Evolutionary conservation across 2,113 vertebrate species (phyloP), one percentile per base, ranked within the genome.

Genomic region (Microcebus tavaratra): DNA sequence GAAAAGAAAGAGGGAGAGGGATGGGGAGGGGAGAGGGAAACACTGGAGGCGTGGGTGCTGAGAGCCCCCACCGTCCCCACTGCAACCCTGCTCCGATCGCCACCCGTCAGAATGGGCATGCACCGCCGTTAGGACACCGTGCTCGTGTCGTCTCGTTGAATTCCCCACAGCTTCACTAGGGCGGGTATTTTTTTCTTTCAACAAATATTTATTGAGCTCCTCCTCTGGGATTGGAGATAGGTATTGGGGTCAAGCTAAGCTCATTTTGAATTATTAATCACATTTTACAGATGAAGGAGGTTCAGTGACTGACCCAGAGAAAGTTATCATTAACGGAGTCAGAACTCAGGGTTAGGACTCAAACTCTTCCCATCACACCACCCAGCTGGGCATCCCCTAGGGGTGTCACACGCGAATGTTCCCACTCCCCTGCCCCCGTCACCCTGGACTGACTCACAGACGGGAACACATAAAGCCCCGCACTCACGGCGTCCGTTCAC

Each of bases 71-170:
- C 23, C 13, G 2, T 17, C 4, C 10, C 5, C 9, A 0, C 4
- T 20, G 45, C 36, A 27, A 23, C 25, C 34, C 31, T 27, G 17
- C 42, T 29, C 55, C 39, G 11, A 14, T 31, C 2, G 27, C 10
- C 21, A 17, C 4, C n/a, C 31, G 2, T 3, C 10, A 48, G 75
- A 36, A 42, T 9, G 7, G 27, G 5, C 2, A 2, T 13, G 15
- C 15, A 2, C 18, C 20, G n/a, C 20, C 31, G 10, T 25, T 5
- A 2, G 29, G 8, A 65, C 1, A 1, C 1, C 0, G 18, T 20
- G 75, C 50, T n/a, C 25, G 0, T 7, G 3, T 39, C 29, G 18
- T 34, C 42, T 42, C 57, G 9, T 39, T 55, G 57, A 80, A 14
- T 15, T 53, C 9, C 53, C 63, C 27, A n/a, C 6, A 14, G 7